Percentiles rank a stretch among this genome's conserved stretches.
Evolutionary conservation across 2,888 invertebrate species (phyloP).

Genomic region (Xylota sylvarum): DNA sequence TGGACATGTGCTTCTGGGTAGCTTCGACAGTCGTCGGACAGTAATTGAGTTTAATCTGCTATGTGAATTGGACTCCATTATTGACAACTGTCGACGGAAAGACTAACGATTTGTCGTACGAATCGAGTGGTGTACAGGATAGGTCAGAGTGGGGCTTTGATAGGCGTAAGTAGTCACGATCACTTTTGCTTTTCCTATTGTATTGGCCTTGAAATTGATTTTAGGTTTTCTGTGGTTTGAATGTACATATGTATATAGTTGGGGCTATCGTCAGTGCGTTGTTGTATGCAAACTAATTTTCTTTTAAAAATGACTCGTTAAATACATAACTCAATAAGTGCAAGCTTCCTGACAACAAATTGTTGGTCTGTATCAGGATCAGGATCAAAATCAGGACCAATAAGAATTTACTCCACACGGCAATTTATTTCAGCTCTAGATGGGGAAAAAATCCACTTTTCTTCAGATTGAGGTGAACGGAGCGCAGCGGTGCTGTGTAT

Average conservation of each 20-base stretch:
- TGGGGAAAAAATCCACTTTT: too few species aligned
- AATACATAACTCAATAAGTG: too few species aligned
- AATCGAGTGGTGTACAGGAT: constrained; percentile 21
- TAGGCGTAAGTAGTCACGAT: constrained; percentile 36
- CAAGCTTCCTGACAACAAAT: too few species aligned
- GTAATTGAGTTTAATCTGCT: constrained; percentile 67
- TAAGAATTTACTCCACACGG: too few species aligned
- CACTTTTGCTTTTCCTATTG: constrained; percentile 46
- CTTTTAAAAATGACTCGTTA: too few species aligned
- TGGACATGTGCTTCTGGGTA: constrained; percentile 32
- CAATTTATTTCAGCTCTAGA: too few species aligned
- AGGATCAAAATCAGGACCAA: too few species aligned
- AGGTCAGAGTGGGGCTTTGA: constrained; percentile 25
- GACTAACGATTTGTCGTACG: constrained; percentile 36
- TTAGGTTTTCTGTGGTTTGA: background rate
- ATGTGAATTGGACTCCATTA: constrained; percentile 55
- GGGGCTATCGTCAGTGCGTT: background rate
- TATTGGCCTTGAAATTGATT: constrained; percentile 18
- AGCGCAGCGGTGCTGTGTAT: too few species aligned
- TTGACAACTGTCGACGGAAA: constrained; percentile 39
- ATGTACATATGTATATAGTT: background rate
- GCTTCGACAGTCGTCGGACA: constrained; percentile 14
- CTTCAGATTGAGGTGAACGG: too few species aligned
- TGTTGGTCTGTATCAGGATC: too few species aligned
- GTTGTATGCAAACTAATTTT: background rate